Evolutionary conservation across 2,888 invertebrate genomes (phyloP).

Genomic region (Pseudanteris insignis): DNA sequence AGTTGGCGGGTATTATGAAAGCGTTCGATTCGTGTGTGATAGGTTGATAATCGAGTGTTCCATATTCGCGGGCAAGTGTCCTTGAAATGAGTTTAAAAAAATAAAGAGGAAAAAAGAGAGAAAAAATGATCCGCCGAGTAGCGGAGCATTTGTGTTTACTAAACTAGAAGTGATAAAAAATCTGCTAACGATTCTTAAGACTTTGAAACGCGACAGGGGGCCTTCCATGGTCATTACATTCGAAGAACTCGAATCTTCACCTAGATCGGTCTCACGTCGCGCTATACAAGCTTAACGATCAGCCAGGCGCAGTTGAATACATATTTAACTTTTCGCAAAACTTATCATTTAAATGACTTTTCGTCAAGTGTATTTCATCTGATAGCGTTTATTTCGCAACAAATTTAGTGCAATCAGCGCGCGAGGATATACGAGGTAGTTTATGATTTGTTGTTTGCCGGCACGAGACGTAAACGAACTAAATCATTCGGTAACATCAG

Average conservation of each 20-base stretch:
- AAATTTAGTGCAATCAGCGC: too few relatives aligned
- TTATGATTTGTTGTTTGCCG: too few relatives aligned
- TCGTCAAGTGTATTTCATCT: conserved; percentile 8
- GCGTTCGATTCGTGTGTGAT: too few relatives aligned
- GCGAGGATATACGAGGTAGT: too few relatives aligned
- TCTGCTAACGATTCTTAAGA: conserved; percentile 28
- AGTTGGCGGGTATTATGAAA: too few relatives aligned
- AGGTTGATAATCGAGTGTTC: conserved; percentile 2
- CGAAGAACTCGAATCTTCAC: conserved; percentile 33
- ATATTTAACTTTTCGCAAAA: conserved; percentile 15
- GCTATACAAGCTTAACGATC: conserved; percentile 37
- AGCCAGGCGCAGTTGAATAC: conserved; percentile 10
- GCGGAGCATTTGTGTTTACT: conserved; percentile 19
- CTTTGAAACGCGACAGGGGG: conserved; percentile 25
- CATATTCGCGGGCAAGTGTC: conserved; percentile 15
- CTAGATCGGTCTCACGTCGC: conserved; percentile 35
- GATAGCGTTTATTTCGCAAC: too few relatives aligned
- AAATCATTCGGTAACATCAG: too few relatives aligned
- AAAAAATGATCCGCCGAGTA: conserved; percentile 10
- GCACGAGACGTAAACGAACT: too few relatives aligned
- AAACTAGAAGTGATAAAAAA: conserved; percentile 39
- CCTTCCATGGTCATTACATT: conserved; percentile 26
- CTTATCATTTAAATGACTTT: conserved; percentile 9
- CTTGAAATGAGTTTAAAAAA: conserved; percentile 15
- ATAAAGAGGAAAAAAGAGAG: too few relatives aligned